Conservation (phyloP, 1,140 invertebrate species). For the Pseudomyrmex cubaensis region DNA sequence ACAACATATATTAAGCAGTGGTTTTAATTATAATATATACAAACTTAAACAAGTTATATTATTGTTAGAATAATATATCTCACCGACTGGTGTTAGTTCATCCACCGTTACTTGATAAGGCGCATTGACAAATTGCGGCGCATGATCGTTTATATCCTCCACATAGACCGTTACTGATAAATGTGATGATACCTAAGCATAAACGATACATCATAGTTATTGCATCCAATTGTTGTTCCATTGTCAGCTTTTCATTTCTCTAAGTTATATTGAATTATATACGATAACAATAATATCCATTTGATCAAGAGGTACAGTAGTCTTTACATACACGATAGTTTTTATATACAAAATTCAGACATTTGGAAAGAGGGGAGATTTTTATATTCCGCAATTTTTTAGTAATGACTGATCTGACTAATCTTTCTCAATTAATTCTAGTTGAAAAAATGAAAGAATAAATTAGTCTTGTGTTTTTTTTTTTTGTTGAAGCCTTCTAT, state of each 20-base stretch:
- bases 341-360: too few relatives aligned
- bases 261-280: constrained; percentile 27
- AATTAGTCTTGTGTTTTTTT: too few relatives aligned
- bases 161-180: constrained; percentile 94
- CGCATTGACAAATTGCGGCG: constrained; percentile 89
- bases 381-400: too few relatives aligned
- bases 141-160: constrained; percentile 94
- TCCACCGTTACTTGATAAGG: constrained; percentile 92
- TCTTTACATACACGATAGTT: too few relatives aligned
- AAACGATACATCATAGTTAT: constrained; percentile 19
- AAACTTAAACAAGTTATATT: not conserved
- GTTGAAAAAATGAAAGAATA: too few relatives aligned
- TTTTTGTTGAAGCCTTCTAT: too few relatives aligned
- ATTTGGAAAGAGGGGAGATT: too few relatives aligned
- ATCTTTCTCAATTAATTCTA: too few relatives aligned
- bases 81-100: constrained; percentile 91
- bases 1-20: too few relatives aligned
- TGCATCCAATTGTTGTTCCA: not conserved
- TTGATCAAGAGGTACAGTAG: too few relatives aligned
- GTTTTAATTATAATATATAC: too few relatives aligned
- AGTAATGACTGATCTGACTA: too few relatives aligned
- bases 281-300: not conserved
- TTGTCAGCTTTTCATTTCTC: not conserved
- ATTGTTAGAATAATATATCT: constrained; percentile 68
- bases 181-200: constrained; percentile 90